Evolutionary conservation across 2,888 invertebrate species (phyloP).

Genomic region (Athripsodes cinereus): DNA sequence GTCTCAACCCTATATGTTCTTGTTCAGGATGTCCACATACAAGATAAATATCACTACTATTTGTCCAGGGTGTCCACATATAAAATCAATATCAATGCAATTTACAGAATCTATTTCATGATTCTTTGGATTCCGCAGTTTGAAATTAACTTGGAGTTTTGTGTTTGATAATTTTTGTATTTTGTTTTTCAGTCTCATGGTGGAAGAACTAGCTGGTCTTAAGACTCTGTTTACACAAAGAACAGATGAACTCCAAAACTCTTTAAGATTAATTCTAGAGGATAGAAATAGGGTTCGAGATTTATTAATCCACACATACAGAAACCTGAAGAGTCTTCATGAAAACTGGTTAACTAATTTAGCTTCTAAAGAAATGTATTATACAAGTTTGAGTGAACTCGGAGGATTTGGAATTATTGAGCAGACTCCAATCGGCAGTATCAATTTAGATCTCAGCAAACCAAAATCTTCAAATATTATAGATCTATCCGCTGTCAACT

Average conservation of each 20-base stretch:
- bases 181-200: conserved; percentile 68
- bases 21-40: too few species aligned
- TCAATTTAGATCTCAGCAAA: conserved; percentile 43
- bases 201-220: conserved; percentile 85
- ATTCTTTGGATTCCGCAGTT: too few species aligned
- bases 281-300: conserved; percentile 62
- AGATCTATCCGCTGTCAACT: conserved; percentile 56
- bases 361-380: conserved; percentile 29
- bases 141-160: too few species aligned
- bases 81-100: too few species aligned
- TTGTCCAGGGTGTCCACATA: neutral
- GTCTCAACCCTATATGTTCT: too few species aligned
- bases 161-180: too few species aligned
- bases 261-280: conserved; percentile 61
- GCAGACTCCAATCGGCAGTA: conserved; percentile 46
- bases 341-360: conserved; percentile 46
- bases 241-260: conserved; percentile 62
- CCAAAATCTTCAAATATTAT: conserved; percentile 55
- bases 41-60: too few species aligned
- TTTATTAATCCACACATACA: conserved; percentile 57
- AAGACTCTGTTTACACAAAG: conserved; percentile 72
- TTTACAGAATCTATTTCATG: too few species aligned
- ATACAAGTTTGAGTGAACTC: conserved; percentile 22
- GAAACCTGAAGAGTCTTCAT: conserved; percentile 49
- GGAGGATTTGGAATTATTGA: conserved; percentile 35